These are phyloP conservation scores for Hiodon alosoides DNA, from an alignment of 2,113 vertebrate species.

Conservation along the genomic window DNA sequence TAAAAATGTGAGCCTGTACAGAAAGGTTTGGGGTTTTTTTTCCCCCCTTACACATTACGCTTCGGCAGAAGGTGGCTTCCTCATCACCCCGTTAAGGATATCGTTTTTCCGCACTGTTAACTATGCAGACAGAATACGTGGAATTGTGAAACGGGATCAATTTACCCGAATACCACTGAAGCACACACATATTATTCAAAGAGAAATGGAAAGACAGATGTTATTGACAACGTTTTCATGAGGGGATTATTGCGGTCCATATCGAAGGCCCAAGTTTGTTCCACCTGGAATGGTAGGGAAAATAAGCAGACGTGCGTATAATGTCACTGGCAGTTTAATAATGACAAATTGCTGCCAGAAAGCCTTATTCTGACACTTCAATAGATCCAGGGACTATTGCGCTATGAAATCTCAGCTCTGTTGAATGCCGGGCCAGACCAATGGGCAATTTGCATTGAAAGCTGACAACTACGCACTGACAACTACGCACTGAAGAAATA, in stretches of 20 bases:
- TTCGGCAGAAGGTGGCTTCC: too few relatives aligned
- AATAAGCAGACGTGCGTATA: conserved; percentile 28
- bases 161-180: neutral
- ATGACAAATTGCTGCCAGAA: conserved; percentile 37
- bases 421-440: conserved; percentile 19
- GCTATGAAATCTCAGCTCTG: conserved; percentile 28
- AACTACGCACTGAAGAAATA: conserved; percentile 29
- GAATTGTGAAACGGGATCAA: neutral
- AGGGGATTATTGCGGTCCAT: conserved; percentile 7
- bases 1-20: too few relatives aligned
- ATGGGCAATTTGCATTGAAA: conserved; percentile 30
- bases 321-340: conserved; percentile 34
- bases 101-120: too few relatives aligned
- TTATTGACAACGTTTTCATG: neutral
- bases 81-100: too few relatives aligned
- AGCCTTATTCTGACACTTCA: conserved; percentile 36
- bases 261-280: neutral
- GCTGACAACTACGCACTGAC: conserved; percentile 28
- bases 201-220: conserved; percentile 8
- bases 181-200: conserved; percentile 12
- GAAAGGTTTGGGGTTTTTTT: too few relatives aligned
- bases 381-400: conserved; percentile 29
- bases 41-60: too few relatives aligned
- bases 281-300: conserved; percentile 20
- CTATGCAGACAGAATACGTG: neutral